These are phyloP conservation scores for Sphenopsis melanotis DNA, from an alignment of 2,797 vertebrate species.

Conservation along the genomic window DNA sequence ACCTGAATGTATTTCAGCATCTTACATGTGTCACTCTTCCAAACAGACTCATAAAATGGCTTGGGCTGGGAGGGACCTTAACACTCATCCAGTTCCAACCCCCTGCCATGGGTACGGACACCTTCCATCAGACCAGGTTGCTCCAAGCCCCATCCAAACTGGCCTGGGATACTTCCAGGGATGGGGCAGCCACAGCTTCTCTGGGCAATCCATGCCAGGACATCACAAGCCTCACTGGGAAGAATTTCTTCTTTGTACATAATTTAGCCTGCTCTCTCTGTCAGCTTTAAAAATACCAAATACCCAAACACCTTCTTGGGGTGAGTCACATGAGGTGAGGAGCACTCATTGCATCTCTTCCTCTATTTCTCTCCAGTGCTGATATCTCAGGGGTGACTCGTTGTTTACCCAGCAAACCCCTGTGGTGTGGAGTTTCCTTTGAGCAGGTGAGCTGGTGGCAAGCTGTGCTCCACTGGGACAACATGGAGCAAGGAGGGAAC, in stretches of 20 bases:
- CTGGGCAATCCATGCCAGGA: not conserved
- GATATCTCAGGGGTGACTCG: not conserved
- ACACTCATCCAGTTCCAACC: not conserved
- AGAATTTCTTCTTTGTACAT: not conserved
- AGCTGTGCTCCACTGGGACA: not conserved
- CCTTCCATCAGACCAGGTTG: not conserved
- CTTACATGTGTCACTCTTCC: not conserved
- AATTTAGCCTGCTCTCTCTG: not conserved
- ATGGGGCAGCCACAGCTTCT: not conserved
- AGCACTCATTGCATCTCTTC: not conserved
- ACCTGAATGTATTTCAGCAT: not conserved
- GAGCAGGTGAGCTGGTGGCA: not conserved
- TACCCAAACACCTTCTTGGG: not conserved
- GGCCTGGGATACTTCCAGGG: not conserved
- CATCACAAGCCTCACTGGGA: not conserved
- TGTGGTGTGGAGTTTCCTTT: not conserved
- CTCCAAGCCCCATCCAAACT: not conserved
- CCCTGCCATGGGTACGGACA: not conserved
- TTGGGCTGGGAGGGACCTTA: not conserved
- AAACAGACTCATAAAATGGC: not conserved
- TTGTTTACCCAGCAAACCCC: not conserved
- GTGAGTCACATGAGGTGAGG: not conserved
- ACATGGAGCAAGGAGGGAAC: fast-evolving
- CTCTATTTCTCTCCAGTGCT: not conserved
- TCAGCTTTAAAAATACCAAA: not conserved